Evolutionary conservation across 2,888 invertebrate species (phyloP).

Genomic region (Synanthedon andrenaeformis): DNA sequence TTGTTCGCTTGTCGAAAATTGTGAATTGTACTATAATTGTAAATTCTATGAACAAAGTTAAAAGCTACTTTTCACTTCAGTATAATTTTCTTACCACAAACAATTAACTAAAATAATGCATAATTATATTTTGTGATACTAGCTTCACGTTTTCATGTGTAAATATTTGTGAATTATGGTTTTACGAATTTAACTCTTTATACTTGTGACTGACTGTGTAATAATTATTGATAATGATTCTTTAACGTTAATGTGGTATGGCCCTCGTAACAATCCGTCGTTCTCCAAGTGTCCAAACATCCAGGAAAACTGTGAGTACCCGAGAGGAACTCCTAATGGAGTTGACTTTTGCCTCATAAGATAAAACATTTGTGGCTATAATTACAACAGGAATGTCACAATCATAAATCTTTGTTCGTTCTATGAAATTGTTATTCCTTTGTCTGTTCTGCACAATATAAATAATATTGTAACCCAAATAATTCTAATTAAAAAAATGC

Average conservation of each 20-base stretch:
- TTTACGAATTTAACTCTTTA: constrained; percentile 21
- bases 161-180: not conserved
- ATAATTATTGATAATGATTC: constrained; percentile 52
- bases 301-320: constrained; percentile 61
- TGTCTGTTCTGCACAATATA: not conserved
- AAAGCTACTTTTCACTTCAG: not conserved
- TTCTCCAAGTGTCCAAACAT: constrained; percentile 65
- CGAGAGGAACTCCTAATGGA: constrained; percentile 5
- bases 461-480: no score
- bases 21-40: no score
- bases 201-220: constrained; percentile 62
- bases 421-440: not conserved
- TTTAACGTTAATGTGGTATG: constrained; percentile 62
- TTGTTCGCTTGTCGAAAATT: no score
- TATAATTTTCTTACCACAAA: not conserved
- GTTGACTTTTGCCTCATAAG: not conserved
- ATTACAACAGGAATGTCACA: no score
- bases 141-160: not conserved
- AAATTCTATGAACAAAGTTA: not conserved
- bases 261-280: constrained; percentile 67
- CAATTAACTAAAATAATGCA: not conserved
- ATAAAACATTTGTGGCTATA: no score
- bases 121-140: not conserved
- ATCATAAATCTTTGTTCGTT: not conserved
- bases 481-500: no score